phyloP scores from a whole-genome alignment of 2,888 invertebrate genomes.

The Ganaspis brasiliensis region DNA sequence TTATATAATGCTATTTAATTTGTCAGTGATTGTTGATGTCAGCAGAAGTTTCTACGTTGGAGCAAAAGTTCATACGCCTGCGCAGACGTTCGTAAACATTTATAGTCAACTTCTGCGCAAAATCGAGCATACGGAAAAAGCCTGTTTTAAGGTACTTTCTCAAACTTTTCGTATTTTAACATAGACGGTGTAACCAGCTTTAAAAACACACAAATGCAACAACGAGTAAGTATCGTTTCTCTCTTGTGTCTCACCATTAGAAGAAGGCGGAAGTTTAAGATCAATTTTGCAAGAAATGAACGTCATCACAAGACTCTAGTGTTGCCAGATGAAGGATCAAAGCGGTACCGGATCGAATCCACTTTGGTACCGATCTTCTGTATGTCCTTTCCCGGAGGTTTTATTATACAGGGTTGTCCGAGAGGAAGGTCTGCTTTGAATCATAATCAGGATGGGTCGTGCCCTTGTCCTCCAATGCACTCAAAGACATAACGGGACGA shows the following conservation, averaged over 20 bases:
- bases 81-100: no score
- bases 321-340: conserved; percentile 66
- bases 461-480: conserved; percentile 51
- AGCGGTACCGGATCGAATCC: conserved; percentile 65
- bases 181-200: no score
- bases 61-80: no score
- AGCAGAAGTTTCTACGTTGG: no score
- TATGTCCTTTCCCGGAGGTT: conserved; percentile 74
- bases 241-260: conserved; percentile 64
- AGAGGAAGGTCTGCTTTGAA: conserved; percentile 69
- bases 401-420: conserved; percentile 72
- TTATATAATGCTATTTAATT: no score
- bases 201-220: conserved; percentile 20
- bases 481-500: conserved; percentile 46
- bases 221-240: conserved; percentile 29
- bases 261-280: conserved; percentile 70
- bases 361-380: conserved; percentile 71
- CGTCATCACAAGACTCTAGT: conserved; percentile 56
- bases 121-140: no score
- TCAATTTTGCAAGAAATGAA: conserved; percentile 63
- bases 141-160: no score
- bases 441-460: conserved; percentile 68
- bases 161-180: no score
- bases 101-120: no score
- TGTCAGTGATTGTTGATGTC: no score